Conservation (phyloP, 1,140 invertebrate species). For the Meteorus sp. region DNA sequence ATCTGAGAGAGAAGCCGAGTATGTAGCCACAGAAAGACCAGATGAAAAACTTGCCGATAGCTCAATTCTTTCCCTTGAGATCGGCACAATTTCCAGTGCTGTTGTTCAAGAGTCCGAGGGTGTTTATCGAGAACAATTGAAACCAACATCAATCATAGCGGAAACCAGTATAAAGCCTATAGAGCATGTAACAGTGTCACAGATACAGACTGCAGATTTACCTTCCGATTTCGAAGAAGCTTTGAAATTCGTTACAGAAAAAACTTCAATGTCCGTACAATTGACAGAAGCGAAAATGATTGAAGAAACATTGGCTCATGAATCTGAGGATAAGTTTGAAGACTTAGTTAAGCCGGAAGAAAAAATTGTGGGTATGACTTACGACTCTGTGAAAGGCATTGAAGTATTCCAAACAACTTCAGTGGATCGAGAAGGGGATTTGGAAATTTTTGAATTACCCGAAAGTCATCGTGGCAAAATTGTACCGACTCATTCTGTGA, state of each 20-base stretch:
- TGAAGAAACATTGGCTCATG: constrained; percentile 59
- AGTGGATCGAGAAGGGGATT: constrained; percentile 63
- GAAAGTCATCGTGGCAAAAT: constrained; percentile 61
- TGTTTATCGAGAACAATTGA: constrained; percentile 49
- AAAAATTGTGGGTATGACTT: constrained; percentile 48
- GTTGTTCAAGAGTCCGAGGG: constrained; percentile 64
- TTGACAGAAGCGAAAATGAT: constrained; percentile 63
- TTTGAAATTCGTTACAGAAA: constrained; percentile 62
- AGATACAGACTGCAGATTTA: constrained; percentile 61
- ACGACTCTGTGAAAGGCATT: constrained; percentile 56
- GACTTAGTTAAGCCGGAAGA: constrained; percentile 44
- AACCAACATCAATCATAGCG: constrained; percentile 57
- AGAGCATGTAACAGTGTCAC: constrained; percentile 61
- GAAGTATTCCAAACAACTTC: constrained; percentile 59
- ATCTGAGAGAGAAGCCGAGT: constrained; percentile 64
- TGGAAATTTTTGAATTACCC: constrained; percentile 58
- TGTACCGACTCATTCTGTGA: constrained; percentile 58
- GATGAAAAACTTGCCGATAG: constrained; percentile 57
- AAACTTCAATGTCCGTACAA: constrained; percentile 55
- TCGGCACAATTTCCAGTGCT: constrained; percentile 59
- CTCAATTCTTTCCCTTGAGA: constrained; percentile 60
- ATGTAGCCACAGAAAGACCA: constrained; percentile 51
- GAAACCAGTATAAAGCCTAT: constrained; percentile 58
- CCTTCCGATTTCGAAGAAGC: constrained; percentile 59
- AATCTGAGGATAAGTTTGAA: constrained; percentile 58